phyloP scores from a whole-genome alignment of 2,113 vertebrate species.

The Mungos mungo region DNA sequence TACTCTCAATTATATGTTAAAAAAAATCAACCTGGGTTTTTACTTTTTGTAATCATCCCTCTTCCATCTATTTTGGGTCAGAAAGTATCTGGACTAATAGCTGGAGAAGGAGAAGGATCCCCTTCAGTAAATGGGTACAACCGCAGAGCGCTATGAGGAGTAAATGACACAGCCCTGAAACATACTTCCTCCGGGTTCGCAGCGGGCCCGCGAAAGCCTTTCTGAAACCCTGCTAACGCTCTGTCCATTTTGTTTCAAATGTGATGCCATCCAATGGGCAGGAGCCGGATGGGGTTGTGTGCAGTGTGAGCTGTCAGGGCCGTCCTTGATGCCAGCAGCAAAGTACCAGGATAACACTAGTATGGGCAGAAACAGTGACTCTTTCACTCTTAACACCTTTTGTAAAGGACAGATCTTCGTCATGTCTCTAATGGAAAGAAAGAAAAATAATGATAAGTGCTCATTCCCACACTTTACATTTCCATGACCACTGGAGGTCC shows the following conservation, averaged over 20 bases:
- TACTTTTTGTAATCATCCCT: not conserved
- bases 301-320: slow-evolving; percentile 16
- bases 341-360: slow-evolving; percentile 19
- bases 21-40: slow-evolving; percentile 4
- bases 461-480: slow-evolving; percentile 51
- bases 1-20: not conserved
- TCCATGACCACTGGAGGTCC: slow-evolving; percentile 52
- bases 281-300: not conserved
- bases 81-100: slow-evolving; percentile 34
- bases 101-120: not conserved
- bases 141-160: not conserved
- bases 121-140: not conserved
- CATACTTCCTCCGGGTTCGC: not conserved
- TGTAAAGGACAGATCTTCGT: slow-evolving; percentile 56
- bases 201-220: not conserved
- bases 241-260: not conserved
- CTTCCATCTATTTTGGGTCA: slow-evolving; percentile 24
- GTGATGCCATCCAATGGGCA: not conserved
- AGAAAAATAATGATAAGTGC: not conserved
- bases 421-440: slow-evolving; percentile 42
- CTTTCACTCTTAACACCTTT: slow-evolving; percentile 42
- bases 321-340: slow-evolving; percentile 18
- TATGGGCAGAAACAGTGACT: not conserved
- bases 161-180: not conserved
- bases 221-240: not conserved